Percentiles rank a stretch among this genome's conserved stretches.
These are phyloP conservation scores for Drepana falcataria DNA, from an alignment of 2,888 invertebrate species.

Conservation along the genomic window DNA sequence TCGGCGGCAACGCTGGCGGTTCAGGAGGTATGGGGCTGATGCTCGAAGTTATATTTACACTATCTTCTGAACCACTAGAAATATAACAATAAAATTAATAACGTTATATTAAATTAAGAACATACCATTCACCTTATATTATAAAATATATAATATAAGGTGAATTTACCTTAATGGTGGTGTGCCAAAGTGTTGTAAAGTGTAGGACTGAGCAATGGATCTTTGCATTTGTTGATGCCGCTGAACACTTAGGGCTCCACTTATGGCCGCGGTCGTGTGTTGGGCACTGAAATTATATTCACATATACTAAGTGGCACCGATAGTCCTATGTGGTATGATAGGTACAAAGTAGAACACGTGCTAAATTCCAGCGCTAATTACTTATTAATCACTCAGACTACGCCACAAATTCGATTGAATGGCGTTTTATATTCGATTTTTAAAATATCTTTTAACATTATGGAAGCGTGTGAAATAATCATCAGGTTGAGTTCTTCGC, in stretches of 20 bases:
- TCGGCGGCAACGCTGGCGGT: constrained; percentile 78
- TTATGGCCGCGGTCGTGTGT: constrained; percentile 37
- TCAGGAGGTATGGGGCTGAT: constrained; percentile 71
- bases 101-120: not conserved
- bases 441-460: too few relatives aligned
- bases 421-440: too few relatives aligned
- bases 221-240: constrained; percentile 65
- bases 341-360: too few relatives aligned
- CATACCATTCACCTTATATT: too few relatives aligned
- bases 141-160: not conserved
- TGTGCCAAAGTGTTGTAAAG: constrained; percentile 68
- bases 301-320: not conserved
- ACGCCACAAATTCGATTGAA: not conserved
- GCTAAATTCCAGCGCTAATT: not conserved
- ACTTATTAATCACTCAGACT: not conserved
- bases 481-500: too few relatives aligned
- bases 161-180: constrained; percentile 54
- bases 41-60: constrained; percentile 57
- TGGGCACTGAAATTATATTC: constrained; percentile 41
- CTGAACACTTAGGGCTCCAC: constrained; percentile 49
- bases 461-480: too few relatives aligned
- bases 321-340: not conserved
- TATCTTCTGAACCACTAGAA: constrained; percentile 67
- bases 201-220: constrained; percentile 66
- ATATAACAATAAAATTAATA: constrained; percentile 1